Evolutionary conservation across 2,797 vertebrate genomes (phyloP).

Genomic region (Coregonus sp.): DNA sequence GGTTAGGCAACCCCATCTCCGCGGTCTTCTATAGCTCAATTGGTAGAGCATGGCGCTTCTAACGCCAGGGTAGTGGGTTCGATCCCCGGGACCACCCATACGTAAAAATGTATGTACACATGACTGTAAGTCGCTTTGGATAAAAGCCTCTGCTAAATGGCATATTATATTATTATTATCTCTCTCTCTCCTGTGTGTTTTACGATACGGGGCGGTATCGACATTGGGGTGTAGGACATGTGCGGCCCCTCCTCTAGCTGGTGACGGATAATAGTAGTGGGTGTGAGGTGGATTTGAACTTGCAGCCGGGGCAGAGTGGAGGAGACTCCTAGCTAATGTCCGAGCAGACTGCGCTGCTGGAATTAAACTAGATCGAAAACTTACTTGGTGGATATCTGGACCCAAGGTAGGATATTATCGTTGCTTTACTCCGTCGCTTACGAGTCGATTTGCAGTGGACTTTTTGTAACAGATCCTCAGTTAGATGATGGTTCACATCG

Average conservation of each 20-base stretch:
- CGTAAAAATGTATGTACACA: no score
- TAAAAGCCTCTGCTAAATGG: no score
- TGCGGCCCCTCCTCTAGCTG: constrained; percentile 82
- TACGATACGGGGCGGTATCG: constrained; percentile 37
- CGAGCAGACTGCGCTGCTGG: constrained; percentile 46
- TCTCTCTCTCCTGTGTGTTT: neutral
- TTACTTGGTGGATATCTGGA: neutral
- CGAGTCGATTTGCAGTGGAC: no score
- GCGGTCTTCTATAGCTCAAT: no score
- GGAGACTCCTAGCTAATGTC: constrained; percentile 65
- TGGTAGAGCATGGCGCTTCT: no score
- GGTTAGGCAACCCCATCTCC: neutral
- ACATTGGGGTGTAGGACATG: constrained; percentile 25
- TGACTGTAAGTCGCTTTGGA: no score
- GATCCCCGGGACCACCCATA: no score
- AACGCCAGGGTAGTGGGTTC: no score
- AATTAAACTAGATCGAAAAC: neutral
- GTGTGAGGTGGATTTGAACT: constrained; percentile 90
- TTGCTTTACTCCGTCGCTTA: neutral
- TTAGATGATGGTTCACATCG: neutral
- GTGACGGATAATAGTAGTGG: constrained; percentile 75
- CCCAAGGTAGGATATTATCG: neutral
- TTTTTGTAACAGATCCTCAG: no score
- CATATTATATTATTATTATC: no score
- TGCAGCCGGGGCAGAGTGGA: constrained; percentile 75